Evolutionary conservation across 2,113 vertebrate species (phyloP), one percentile per base, ranked within the genome.

Genomic region (Colossoma macropomum): DNA sequence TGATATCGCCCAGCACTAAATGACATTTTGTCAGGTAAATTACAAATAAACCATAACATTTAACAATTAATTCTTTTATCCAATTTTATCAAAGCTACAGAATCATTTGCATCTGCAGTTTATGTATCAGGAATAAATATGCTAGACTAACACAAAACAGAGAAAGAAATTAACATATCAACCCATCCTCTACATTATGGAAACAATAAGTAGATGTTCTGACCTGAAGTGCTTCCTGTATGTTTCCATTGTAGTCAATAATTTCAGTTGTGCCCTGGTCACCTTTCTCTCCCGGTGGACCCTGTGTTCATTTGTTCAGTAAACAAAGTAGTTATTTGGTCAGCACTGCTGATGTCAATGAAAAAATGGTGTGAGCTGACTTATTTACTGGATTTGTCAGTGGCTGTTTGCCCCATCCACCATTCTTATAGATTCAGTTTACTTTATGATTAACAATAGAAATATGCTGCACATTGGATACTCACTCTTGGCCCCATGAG

Each of bases 231-330:
- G 98, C 98, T 92, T 99, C 97, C 15, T 98, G 97, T 87, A 99
- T 98, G 90, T 98, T 98, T 89, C 98, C 98, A 34, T 98, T 99
- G 92, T 99, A 98, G 91, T 99, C 96, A 84, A 99, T 97, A 89
- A 99, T 99, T 92, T 99, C 98, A 0, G 98, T 99, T 84, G 97
- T 92, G 80, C 98, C 98, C 91, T 95, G 96, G 68, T 99, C 98
- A 45, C 98, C 98, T 88, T 99, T 99, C 90, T 97, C 96, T 79
- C 98, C 98, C n/a, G 97, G 95, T 62, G 95, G 96, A 8, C 98
- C 98, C 98, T 99, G 89, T 25, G 59, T 56, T 21, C 56, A 65
- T 2, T 27, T n/a, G 59, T 1, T 62, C 1, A 62, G 11, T 25
- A 71, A 71, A 3, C 62, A 63, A 41, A 50, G 48, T 21, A 38